Evolutionary conservation across 2,888 invertebrate genomes (phyloP).

Genomic region (Erynnis tages): DNA sequence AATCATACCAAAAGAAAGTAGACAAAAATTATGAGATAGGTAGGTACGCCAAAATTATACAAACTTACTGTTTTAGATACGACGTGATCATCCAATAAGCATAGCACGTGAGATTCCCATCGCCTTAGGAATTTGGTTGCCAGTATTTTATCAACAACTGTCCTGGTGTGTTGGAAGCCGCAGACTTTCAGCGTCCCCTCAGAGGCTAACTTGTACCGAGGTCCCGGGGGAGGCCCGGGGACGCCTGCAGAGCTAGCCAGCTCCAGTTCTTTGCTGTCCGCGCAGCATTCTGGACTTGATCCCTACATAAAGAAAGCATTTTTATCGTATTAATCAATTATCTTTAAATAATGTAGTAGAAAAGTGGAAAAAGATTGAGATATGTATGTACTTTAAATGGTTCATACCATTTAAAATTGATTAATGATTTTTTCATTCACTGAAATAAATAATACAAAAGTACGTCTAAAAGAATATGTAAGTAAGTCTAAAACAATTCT

Average conservation of each 20-base stretch:
- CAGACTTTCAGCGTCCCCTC: slow-evolving; percentile 89
- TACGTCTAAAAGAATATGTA: too few relatives aligned
- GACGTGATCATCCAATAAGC: slow-evolving; percentile 85
- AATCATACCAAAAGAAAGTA: too few relatives aligned
- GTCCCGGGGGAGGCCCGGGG: slow-evolving; percentile 76
- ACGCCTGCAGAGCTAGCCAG: slow-evolving; percentile 53
- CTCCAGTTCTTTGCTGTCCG: slow-evolving; percentile 67
- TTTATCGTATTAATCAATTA: too few relatives aligned
- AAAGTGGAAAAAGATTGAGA: too few relatives aligned
- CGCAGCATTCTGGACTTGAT: slow-evolving; percentile 78
- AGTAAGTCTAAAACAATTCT: too few relatives aligned
- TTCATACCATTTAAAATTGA: too few relatives aligned
- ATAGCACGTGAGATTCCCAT: slow-evolving; percentile 89
- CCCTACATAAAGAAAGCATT: slow-evolving; percentile 53
- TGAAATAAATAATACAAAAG: too few relatives aligned
- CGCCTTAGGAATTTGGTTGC: slow-evolving; percentile 88
- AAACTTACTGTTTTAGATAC: slow-evolving; percentile 87
- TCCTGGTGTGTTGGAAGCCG: slow-evolving; percentile 88
- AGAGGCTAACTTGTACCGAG: slow-evolving; percentile 85
- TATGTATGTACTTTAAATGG: too few relatives aligned
- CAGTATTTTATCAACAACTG: slow-evolving; percentile 89
- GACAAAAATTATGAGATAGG: too few relatives aligned
- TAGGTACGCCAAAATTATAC: too few relatives aligned
- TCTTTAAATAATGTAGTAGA: background rate
- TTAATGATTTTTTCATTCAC: too few relatives aligned